phyloP scores from a whole-genome alignment of 2,888 invertebrate genomes.

The Pandemis corylana region DNA sequence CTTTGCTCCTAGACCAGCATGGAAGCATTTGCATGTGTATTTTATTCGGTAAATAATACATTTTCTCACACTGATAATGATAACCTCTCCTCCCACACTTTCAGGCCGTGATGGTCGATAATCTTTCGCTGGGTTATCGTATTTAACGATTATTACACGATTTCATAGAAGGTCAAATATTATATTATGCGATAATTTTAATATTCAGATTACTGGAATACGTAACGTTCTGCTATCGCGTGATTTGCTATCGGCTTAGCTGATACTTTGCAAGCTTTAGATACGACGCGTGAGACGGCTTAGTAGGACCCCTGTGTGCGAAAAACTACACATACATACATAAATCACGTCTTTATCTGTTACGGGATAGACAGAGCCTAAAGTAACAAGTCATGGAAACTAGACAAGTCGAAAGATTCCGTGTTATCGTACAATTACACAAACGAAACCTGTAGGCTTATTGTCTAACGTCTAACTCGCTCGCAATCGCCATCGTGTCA shows the following conservation, averaged over 20 bases:
- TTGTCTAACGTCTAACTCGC: no score
- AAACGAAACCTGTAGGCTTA: no score
- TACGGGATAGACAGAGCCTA: no score
- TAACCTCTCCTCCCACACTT: not conserved
- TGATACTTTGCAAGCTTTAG: conserved; percentile 1
- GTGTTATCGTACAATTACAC: no score
- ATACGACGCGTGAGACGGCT: not conserved
- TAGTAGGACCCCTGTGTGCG: not conserved
- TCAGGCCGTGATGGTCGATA: not conserved
- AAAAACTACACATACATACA: no score
- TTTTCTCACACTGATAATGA: not conserved
- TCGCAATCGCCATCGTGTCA: no score
- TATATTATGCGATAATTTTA: not conserved
- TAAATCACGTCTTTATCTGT: no score
- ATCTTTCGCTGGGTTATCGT: not conserved
- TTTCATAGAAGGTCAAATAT: not conserved
- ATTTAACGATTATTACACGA: conserved; percentile 2
- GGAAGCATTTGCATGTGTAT: no score
- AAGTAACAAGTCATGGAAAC: no score
- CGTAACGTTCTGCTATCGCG: not conserved
- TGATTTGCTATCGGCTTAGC: not conserved
- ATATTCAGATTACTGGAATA: not conserved
- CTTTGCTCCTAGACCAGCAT: no score
- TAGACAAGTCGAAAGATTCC: no score
- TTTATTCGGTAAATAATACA: not conserved